Conservation (phyloP, 2,113 vertebrate genomes). For the Pseudonaja textilis region DNA sequence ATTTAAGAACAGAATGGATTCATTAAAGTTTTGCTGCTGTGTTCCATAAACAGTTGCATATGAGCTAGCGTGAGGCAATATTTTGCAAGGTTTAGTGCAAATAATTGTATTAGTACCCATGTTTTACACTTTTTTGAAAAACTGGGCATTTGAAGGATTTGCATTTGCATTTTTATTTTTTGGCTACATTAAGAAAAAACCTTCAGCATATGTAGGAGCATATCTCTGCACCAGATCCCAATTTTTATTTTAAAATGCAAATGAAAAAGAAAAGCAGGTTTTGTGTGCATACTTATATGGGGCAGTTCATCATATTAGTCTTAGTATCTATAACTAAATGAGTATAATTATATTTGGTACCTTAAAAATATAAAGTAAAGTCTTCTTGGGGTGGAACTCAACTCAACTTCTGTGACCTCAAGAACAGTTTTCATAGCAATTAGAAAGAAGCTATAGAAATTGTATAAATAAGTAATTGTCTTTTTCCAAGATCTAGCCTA, state of each 20-base stretch:
- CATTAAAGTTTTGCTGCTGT: neutral
- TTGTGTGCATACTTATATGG: neutral
- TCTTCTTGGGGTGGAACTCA: neutral
- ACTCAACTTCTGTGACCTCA: neutral
- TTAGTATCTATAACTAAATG: neutral
- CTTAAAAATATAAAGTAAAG: neutral
- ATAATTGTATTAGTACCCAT: neutral
- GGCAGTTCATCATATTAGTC: neutral
- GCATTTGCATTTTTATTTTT: neutral
- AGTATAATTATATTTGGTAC: neutral
- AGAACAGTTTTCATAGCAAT: neutral
- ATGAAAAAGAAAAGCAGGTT: neutral
- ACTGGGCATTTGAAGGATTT: neutral
- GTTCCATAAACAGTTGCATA: neutral
- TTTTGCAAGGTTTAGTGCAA: neutral
- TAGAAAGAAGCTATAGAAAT: neutral
- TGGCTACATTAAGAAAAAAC: neutral
- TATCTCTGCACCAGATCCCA: neutral
- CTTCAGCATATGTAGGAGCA: neutral
- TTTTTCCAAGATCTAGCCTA: neutral
- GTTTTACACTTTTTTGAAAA: neutral
- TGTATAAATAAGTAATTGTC: neutral
- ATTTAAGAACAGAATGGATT: neutral
- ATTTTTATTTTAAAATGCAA: neutral
- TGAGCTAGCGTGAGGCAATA: neutral